These are phyloP conservation scores for Chrysaora quinquecirrha DNA, from an alignment of 30 jellyfish, hydroid and myxozoan species.

Conservation along the genomic window DNA sequence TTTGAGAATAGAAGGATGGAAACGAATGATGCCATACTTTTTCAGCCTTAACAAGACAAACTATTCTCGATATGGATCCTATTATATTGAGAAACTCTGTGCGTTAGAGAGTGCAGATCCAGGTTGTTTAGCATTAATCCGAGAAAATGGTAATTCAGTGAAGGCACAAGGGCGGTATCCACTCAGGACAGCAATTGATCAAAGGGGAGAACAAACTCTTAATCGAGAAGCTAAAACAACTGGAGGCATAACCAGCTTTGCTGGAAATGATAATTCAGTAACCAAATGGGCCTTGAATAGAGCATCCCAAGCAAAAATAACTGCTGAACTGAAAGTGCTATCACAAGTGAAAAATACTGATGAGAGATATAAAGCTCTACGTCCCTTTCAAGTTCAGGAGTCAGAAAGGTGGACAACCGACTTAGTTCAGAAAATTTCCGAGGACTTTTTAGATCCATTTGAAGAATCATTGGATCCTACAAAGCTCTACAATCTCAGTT, in stretches of 20 bases:
- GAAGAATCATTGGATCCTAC: constrained; percentile 15
- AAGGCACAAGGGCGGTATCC: background rate
- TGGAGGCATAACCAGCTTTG: constrained; percentile 29
- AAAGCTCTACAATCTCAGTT: constrained; percentile 34
- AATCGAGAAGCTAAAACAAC: constrained; percentile 56
- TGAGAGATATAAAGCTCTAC: constrained; percentile 14
- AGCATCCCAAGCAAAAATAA: constrained; percentile 32
- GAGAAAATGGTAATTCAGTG: constrained; percentile 31
- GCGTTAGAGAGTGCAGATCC: constrained; percentile 20
- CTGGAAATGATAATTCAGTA: constrained; percentile 9
- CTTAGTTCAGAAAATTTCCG: background rate
- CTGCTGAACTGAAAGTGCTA: background rate
- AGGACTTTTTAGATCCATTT: constrained; percentile 41
- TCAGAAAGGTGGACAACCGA: constrained; percentile 12
- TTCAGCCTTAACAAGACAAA: constrained; percentile 17
- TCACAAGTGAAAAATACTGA: background rate
- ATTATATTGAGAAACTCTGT: constrained; percentile 3
- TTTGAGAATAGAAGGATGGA: constrained; percentile 21
- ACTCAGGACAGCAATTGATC: constrained; percentile 51
- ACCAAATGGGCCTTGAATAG: constrained; percentile 50
- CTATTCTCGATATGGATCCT: constrained; percentile 55
- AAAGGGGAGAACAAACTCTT: constrained; percentile 53
- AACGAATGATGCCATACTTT: constrained; percentile 23
- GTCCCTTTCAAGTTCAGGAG: background rate
- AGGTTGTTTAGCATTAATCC: constrained; percentile 3